A percentile compares a stretch with the other conserved stretches of the same genome.
phyloP scores from a whole-genome alignment of 2,797 vertebrate genomes.

The Sternotherus odoratus region DNA sequence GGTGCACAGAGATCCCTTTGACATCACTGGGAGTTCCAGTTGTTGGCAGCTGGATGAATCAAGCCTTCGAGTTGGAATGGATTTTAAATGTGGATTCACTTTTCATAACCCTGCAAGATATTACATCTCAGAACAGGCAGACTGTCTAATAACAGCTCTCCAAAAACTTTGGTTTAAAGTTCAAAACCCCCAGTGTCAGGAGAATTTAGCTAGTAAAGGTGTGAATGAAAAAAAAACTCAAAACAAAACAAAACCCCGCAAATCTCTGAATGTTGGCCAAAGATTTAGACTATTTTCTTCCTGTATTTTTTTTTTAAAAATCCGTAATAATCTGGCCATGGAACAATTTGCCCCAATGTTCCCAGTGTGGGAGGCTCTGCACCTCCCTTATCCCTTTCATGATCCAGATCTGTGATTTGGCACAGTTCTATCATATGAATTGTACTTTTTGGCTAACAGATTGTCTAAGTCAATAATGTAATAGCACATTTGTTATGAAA shows the following conservation, averaged over 20 bases:
- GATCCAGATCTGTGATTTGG: constrained; percentile 35
- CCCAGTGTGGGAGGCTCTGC: background rate
- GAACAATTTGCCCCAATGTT: background rate
- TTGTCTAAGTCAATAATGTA: background rate
- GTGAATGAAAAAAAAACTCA: background rate
- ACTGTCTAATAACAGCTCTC: background rate
- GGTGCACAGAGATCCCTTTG: background rate
- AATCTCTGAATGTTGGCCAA: background rate
- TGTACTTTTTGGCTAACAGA: background rate
- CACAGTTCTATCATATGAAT: background rate
- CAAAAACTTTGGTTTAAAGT: background rate
- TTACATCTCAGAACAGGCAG: background rate
- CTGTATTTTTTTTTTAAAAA: background rate
- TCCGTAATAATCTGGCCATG: background rate
- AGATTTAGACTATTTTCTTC: background rate
- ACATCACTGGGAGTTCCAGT: background rate
- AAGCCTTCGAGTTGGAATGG: background rate
- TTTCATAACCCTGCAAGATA: background rate
- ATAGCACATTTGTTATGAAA: constrained; percentile 7
- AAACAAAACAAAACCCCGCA: background rate
- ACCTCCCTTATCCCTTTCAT: background rate
- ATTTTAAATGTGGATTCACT: background rate
- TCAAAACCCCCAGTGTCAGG: background rate
- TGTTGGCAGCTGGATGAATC: constrained; percentile 33
- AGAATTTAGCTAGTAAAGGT: background rate